A percentile compares a stretch with the other conserved stretches of the same genome.
phyloP scores from a whole-genome alignment of 1,140 invertebrate genomes.

The Drosophila ambigua region DNA sequence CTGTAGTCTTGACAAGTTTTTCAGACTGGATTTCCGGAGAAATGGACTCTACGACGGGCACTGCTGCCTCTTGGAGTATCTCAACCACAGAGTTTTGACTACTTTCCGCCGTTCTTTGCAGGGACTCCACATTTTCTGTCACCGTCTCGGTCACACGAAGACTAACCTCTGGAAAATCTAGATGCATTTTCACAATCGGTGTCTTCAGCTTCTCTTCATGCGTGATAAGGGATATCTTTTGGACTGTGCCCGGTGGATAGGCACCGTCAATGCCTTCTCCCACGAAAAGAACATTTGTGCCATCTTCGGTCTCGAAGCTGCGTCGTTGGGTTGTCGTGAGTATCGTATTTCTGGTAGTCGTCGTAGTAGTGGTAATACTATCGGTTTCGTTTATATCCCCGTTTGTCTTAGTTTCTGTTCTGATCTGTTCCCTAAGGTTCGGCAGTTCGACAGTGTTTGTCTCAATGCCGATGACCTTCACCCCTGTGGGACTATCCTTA shows the following conservation, averaged over 20 bases:
- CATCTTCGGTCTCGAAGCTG: constrained; percentile 80
- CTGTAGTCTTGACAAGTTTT: not conserved
- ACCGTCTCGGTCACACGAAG: constrained; percentile 79
- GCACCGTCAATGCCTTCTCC: constrained; percentile 78
- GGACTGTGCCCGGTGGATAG: constrained; percentile 84
- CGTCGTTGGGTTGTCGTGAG: constrained; percentile 72
- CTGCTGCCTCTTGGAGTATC: constrained; percentile 33
- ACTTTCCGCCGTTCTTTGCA: constrained; percentile 48
- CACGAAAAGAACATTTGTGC: constrained; percentile 81
- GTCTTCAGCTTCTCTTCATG: constrained; percentile 88
- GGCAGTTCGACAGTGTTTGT: constrained; percentile 55
- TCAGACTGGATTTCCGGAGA: not conserved
- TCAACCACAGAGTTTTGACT: constrained; percentile 47
- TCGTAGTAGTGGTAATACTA: constrained; percentile 65
- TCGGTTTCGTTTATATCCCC: constrained; percentile 45
- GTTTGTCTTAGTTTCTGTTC: constrained; percentile 29
- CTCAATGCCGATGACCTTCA: constrained; percentile 73
- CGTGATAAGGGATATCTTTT: constrained; percentile 87
- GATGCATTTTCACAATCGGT: constrained; percentile 87
- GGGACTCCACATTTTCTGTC: constrained; percentile 73
- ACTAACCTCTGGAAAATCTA: constrained; percentile 84
- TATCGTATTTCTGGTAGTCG: constrained; percentile 68
- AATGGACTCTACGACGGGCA: not conserved
- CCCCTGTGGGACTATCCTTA: constrained; percentile 51
- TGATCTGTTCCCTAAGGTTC: constrained; percentile 19